phyloP scores from a whole-genome alignment of 2,113 vertebrate species.

The Hippocampus zosterae region DNA sequence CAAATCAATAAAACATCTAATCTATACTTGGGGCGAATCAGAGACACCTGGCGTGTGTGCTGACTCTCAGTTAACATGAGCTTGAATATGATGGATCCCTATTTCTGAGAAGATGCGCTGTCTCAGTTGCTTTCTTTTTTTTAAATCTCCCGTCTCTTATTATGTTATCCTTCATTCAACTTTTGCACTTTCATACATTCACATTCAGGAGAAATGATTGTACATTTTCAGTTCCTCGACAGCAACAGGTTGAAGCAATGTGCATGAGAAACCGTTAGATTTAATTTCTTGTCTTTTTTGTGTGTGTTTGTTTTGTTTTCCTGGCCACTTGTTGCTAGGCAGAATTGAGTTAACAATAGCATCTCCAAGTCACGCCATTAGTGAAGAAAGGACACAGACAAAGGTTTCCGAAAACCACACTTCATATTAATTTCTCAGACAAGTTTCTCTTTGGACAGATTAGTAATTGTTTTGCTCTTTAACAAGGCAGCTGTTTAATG shows the following conservation, averaged over 20 bases:
- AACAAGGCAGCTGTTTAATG: constrained; percentile 29
- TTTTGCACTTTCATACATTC: too few relatives aligned
- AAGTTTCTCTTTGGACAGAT: background rate
- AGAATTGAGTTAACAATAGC: background rate
- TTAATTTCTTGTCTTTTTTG: background rate
- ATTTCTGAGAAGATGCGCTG: background rate
- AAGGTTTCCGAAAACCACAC: background rate
- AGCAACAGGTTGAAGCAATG: background rate
- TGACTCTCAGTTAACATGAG: background rate
- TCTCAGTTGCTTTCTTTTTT: background rate
- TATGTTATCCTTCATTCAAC: too few relatives aligned
- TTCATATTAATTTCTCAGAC: background rate
- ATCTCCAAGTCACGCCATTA: background rate
- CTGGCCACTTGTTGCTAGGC: background rate
- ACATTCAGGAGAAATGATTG: background rate
- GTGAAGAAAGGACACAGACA: background rate
- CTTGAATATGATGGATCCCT: background rate
- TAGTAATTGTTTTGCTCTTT: constrained; percentile 15
- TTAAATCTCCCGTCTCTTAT: too few relatives aligned
- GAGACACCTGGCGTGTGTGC: background rate
- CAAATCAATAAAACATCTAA: background rate
- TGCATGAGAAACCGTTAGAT: background rate
- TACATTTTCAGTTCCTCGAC: background rate
- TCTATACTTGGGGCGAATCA: background rate
- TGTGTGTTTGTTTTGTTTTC: background rate